Base-by-base conservation (phyloP, 1,140 invertebrate genomes). In the Aethina tumida region DNA sequence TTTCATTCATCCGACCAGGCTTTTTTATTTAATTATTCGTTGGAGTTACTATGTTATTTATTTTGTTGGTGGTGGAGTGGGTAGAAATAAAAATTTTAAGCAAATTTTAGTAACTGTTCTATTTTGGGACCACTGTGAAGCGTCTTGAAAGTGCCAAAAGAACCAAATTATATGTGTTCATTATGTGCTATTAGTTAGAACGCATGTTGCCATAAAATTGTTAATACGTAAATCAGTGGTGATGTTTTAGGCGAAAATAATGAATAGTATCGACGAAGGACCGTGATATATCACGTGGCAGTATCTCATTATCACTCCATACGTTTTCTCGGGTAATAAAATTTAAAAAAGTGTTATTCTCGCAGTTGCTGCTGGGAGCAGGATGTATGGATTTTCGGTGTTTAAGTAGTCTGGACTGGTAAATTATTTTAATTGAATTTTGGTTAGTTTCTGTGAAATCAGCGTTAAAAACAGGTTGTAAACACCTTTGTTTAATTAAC, bases 131-230 rank as follows among this genome's bases (percentile, higher is more conserved):
- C 30, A 19, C 41, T 44, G 41, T 24, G 14, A 8, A 4, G 12
- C 8, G 13, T 5, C 3, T 19, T 14, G 7, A 35, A n/a, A 22
- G 20, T 7, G 12, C 25, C 27, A 29, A 8, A 29, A 8, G 12
- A 8, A 13, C 16, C 3, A 20, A 38, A 20, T 35, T 36, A 35
- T 39, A 47, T 32, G 44, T 39, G 41, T 52, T 54, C 47, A 54
- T 54, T 54, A 54, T 38, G 32, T 29, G 47, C 42, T 45, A 54
- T 54, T 54, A 54, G 52, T 50, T 45, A 42, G 36, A 43, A 45
- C 41, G 42, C 51, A 45, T 20, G 40, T 54, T 50, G 45, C 45
- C 26, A 24, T 25, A 29, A 31, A 38, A 40, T 37, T 30, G 41
- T 41, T 19, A 13, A 19, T 41, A 16, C 20, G 40, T 22, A 40